Conservation (phyloP, 2,113 vertebrate genomes). For the Rafetus swinhoei region DNA sequence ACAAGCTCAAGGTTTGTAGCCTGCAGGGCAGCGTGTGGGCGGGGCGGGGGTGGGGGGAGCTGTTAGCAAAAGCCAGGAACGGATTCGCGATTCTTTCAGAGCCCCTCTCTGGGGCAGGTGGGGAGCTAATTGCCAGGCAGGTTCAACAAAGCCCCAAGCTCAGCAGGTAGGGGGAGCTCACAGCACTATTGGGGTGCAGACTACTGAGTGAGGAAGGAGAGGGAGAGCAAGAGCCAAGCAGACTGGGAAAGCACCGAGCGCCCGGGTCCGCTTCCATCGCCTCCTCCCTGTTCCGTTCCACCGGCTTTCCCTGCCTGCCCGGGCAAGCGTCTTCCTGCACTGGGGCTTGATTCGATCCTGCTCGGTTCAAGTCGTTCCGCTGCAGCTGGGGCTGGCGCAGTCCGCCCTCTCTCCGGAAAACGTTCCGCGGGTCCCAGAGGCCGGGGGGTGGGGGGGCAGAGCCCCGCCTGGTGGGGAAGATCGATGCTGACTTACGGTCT, state of each 20-base stretch:
- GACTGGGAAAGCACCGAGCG: background rate
- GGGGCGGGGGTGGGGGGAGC: background rate
- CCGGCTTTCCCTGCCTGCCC: background rate
- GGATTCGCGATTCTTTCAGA: background rate
- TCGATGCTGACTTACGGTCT: background rate
- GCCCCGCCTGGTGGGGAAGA: background rate
- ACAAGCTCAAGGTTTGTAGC: background rate
- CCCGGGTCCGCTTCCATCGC: background rate
- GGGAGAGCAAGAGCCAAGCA: background rate
- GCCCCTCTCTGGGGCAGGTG: background rate
- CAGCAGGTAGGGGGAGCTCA: background rate
- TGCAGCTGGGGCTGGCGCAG: slow-evolving; percentile 39
- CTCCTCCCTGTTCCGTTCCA: background rate
- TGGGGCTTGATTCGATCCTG: background rate
- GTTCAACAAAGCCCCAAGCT: background rate
- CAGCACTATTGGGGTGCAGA: background rate
- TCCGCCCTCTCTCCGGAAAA: background rate
- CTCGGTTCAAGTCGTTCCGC: background rate
- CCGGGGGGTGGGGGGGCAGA: background rate
- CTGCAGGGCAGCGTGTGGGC: background rate
- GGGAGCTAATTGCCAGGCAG: background rate
- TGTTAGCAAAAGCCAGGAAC: background rate
- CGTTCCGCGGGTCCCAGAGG: too few relatives aligned
- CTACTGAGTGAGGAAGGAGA: background rate
- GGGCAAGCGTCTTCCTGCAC: background rate